Evolutionary conservation across 2,797 vertebrate species (phyloP), one percentile per base, ranked within the genome.

Genomic region (Fistularia tabacaria): DNA sequence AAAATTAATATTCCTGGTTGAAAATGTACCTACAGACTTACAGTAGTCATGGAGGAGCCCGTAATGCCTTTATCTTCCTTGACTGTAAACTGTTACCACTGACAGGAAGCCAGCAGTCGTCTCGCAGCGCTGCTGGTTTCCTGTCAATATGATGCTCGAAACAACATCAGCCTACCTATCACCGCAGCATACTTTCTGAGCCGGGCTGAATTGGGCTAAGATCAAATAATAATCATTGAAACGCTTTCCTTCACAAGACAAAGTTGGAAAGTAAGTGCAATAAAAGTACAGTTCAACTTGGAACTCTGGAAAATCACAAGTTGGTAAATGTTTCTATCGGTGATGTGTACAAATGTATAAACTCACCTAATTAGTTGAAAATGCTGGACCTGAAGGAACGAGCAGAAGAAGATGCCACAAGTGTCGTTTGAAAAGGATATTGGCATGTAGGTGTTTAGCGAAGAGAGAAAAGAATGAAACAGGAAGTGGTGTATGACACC

Each of bases 61-160:
- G 44, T 49, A 13, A 15, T 46, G 14, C 52, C 41, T 40, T 40
- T 40, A 40, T 25, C 25, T 25, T 25, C 6, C 56, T 9, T 36
- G 49, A 59, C 25, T 55, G 14, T 15, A 48, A 60, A 10, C 25
- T 59, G 51, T 36, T 25, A 25, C 25, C 25, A 10, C 47, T 55
- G 43, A 74, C 85, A 89, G 87, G 87, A 89, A 89, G 59, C 49
- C 38, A 66, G 74, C 57, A 76, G 59, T 51, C 60, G 42, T 52
- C 62, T 54, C 10, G 45, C 71, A 60, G 59, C 0, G 7, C 44
- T 61, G 69, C 68, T 79, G 67, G 80, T 80, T 87, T 84, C 81
- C 82, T 87, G 87, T 83, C 14, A 51, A 46, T 68, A 49, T 68
- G 44, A 75, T 68, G 69, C 77, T 66, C 56, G 7, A 45, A 63